Conservation (phyloP, 2,113 vertebrate genomes). For the Prunella himalayana region DNA sequence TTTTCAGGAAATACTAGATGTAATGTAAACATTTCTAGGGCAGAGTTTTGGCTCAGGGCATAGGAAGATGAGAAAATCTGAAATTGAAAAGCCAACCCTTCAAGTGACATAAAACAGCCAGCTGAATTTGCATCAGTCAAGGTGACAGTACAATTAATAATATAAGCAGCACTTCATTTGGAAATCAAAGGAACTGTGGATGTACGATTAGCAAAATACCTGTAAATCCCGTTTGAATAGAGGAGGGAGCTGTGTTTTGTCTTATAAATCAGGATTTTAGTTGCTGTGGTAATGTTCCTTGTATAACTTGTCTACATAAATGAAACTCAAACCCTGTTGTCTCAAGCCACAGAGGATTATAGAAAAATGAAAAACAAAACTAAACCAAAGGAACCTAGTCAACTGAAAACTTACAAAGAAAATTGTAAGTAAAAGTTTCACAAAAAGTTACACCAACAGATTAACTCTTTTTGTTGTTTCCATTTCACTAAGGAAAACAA, state of each 20-base stretch:
- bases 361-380: not conserved
- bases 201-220: slow-evolving; percentile 6
- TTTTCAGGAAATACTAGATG: not conserved
- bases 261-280: slow-evolving; percentile 1
- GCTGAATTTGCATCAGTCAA: not conserved
- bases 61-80: not conserved
- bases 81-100: not conserved
- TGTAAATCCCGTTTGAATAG: slow-evolving; percentile 15
- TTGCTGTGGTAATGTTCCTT: slow-evolving; percentile 24
- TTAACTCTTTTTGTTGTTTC: not conserved
- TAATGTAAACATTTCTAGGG: not conserved
- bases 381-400: not conserved
- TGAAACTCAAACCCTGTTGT: not conserved
- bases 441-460: not conserved
- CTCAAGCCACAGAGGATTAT: slow-evolving; percentile 5
- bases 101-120: not conserved
- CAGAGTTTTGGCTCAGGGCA: not conserved
- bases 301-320: not conserved
- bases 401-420: not conserved
- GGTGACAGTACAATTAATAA: not conserved
- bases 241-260: not conserved
- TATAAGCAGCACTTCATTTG: not conserved
- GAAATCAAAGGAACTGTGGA: not conserved
- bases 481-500: not conserved
- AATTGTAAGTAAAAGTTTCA: not conserved